Conservation (phyloP, 2,888 invertebrate species). For the Cephus rjabovi region DNA sequence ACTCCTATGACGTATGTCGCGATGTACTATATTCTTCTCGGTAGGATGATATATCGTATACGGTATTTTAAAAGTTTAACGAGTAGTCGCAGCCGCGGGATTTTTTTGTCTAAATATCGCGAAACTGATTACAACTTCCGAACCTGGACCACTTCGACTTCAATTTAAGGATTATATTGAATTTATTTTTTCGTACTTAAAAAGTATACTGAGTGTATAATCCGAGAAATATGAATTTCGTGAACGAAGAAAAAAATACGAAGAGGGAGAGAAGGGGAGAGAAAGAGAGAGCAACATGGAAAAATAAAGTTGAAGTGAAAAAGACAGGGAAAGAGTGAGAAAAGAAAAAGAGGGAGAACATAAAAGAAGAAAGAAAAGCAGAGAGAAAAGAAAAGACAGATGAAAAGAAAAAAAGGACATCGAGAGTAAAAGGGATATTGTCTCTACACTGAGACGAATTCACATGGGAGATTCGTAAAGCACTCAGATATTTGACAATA, state of each 20-base stretch:
- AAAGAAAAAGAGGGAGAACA: background rate
- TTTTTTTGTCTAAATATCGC: background rate
- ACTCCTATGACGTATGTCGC: background rate
- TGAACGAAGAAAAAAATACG: background rate
- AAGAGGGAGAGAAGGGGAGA: constrained; percentile 10
- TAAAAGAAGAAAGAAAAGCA: background rate
- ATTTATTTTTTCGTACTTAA: constrained; percentile 29
- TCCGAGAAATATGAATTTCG: constrained; percentile 12
- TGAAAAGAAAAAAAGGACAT: too few relatives aligned
- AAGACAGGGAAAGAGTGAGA: constrained; percentile 5
- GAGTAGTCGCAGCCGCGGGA: background rate
- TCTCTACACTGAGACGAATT: background rate
- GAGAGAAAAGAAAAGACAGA: constrained; percentile 14
- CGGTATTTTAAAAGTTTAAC: background rate
- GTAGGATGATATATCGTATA: background rate
- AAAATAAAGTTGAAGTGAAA: background rate
- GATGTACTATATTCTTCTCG: background rate
- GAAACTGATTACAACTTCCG: background rate
- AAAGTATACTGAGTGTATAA: constrained; percentile 28
- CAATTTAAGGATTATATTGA: constrained; percentile 29
- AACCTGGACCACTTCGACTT: constrained; percentile 23
- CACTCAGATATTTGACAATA: background rate
- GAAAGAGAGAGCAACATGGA: constrained; percentile 6
- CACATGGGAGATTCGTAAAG: background rate
- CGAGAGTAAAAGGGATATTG: background rate